Base-by-base conservation (phyloP, 2,797 vertebrate species). In the Sebastes hubbsi region DNA sequence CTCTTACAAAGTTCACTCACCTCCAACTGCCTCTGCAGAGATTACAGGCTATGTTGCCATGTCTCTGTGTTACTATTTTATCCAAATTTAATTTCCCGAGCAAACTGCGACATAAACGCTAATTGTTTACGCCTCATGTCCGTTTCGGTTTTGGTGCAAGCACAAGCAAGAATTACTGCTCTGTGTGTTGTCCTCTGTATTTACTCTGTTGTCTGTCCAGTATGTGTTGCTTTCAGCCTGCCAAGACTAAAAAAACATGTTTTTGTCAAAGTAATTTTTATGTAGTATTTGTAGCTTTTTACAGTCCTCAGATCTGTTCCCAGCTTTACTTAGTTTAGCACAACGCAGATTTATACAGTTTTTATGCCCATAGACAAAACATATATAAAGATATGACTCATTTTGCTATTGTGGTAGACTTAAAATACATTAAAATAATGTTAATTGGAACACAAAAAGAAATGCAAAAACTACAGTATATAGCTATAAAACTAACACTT, bases 11-110 rank as follows among this genome's bases (percentile, higher is more conserved):
- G 77, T 77, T 78, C 67, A 71, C 49, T 73, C 58, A 22, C 32
- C 54, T 60, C 38, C 8, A 20, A 42, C 60, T 61, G 69, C 72
- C 61, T 65, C 63, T 65, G 58, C 68, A 74, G 29, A 82, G 62
- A 87, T 87, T 77, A 85, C 68, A 80, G 83, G 68, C 38, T 24
- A 0, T 78, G 71, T 11, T 84, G 78, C 81, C 77, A 71, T 70
- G 25, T 69, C 18, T 78, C 32, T 66, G 46, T 18, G 1, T 69
- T 42, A 29, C 25, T 29, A 42, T 78, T 77, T 24, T 42, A 70
- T 65, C 60, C 68, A 56, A 52, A 84, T 78, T 73, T 29, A 8
- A 11, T 55, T 66, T 79, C 80, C 38, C n/a, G 7, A 69, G 36
- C 46, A 58, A 66, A 89, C 10, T 73, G n/a, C 42, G 18, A 32